Evolutionary conservation across 2,888 invertebrate species (phyloP).

Genomic region (Entomobrya proxima): DNA sequence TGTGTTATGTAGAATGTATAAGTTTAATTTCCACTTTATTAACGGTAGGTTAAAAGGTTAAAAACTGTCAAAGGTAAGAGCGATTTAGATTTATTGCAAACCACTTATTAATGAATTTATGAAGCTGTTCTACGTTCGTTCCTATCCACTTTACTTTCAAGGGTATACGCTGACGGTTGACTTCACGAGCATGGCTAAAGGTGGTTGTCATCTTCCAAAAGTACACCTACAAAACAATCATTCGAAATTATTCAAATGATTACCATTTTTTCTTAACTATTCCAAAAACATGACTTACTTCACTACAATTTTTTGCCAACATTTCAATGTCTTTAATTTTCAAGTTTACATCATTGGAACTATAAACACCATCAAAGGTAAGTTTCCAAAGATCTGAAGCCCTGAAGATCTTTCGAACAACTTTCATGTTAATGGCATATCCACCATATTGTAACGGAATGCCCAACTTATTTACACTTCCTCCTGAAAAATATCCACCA

Average conservation of each 20-base stretch:
- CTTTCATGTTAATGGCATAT: slow-evolving; percentile 16
- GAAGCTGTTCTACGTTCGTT: background rate
- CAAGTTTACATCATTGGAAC: background rate
- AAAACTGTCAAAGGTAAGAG: no score
- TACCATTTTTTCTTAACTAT: no score
- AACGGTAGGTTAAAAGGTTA: no score
- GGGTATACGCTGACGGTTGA: background rate
- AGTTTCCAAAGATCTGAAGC: slow-evolving; percentile 27
- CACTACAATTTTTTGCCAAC: slow-evolving; percentile 30
- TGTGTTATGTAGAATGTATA: no score
- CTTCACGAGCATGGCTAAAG: background rate
- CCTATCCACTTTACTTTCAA: slow-evolving; percentile 21
- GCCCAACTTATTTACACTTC: background rate
- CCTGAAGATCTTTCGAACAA: background rate
- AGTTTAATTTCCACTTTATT: no score
- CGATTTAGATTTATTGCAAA: background rate
- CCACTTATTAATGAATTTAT: background rate
- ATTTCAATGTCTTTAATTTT: background rate
- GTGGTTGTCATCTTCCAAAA: slow-evolving; percentile 13
- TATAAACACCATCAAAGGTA: background rate
- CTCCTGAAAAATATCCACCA: slow-evolving; percentile 39
- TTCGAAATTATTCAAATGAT: background rate
- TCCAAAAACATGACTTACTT: slow-evolving; percentile 33
- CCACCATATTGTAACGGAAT: slow-evolving; percentile 18
- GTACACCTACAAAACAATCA: slow-evolving; percentile 29